Evolutionary conservation across 2,888 invertebrate species (phyloP), one percentile per base, ranked within the genome.

Genomic region (Eristalinus aeneus): DNA sequence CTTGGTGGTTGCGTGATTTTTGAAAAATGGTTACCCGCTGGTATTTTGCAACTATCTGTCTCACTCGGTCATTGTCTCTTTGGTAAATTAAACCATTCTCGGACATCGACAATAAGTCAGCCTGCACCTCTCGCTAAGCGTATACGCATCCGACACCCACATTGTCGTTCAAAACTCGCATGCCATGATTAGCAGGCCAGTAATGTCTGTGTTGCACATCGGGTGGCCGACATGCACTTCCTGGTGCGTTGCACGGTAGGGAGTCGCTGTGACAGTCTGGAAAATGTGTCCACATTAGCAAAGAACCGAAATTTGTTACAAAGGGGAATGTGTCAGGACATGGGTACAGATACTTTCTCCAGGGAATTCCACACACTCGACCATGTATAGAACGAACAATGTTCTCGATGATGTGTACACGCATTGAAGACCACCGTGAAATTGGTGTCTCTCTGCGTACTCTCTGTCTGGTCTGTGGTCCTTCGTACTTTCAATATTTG

Each of bases 261-360:
- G 74, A 74, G 82, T 71, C 86, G 20, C 34, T 63, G 82, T 82
- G 86, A 78, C 82, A 78, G 60, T 82, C 71, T 82, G 78, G 86
- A 82, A 86, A 82, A 86, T 86, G 82, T 86, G 82, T 86, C 69
- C 86, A 86, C 86, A 86, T 82, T 82, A 82, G 82, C 82, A 82
- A 86, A 69, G 77, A 82, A 71, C 64, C 71, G 36, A 82, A 84
- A 86, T 74, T 82, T 74, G 74, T 86, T 73, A 82, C 82, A 86
- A 86, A 73, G 61, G 76, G 77, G 46, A 86, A 73, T 73, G 77
- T 76, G 76, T 72, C 81, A 81, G 80, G 76, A 80, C 81, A 81
- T 85, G 85, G 68, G 56, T 85, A 81, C 32, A 20, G 54, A 81
- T 78, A 73, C 82, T 77, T 82, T 86, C 86, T 86, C 86, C 64